Conservation (phyloP, 92 coral and sea anemone species). For the Micromussa lordhowensis region DNA sequence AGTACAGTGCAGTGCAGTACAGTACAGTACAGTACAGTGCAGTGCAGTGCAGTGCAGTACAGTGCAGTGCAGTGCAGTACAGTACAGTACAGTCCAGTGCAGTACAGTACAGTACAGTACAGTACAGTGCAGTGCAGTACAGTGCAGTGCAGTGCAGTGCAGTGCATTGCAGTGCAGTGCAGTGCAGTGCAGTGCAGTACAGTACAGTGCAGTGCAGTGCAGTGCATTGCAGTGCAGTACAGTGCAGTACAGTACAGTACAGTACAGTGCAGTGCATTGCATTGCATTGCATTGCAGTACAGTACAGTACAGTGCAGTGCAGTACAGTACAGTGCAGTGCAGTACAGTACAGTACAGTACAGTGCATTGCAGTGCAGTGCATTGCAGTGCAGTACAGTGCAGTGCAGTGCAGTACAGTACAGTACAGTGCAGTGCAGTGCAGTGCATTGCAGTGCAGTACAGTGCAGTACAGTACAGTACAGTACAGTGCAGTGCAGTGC, state of each 20-base stretch:
- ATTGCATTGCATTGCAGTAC: not conserved
- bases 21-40: not conserved
- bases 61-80: not conserved
- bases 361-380: too few relatives aligned
- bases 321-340: conserved; percentile 1
- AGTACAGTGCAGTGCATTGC: not conserved
- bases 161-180: not conserved
- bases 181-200: not conserved
- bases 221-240: not conserved
- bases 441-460: too few relatives aligned
- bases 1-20: not conserved
- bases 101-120: not conserved
- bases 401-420: too few relatives aligned
- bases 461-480: too few relatives aligned
- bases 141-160: not conserved
- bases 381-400: too few relatives aligned
- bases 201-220: not conserved
- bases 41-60: not conserved
- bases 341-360: not conserved
- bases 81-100: not conserved
- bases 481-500: too few relatives aligned
- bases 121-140: not conserved
- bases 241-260: not conserved
- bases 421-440: too few relatives aligned
- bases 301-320: not conserved